phyloP scores from a whole-genome alignment of 2,113 vertebrate species.

The Pituophis catenifer region DNA sequence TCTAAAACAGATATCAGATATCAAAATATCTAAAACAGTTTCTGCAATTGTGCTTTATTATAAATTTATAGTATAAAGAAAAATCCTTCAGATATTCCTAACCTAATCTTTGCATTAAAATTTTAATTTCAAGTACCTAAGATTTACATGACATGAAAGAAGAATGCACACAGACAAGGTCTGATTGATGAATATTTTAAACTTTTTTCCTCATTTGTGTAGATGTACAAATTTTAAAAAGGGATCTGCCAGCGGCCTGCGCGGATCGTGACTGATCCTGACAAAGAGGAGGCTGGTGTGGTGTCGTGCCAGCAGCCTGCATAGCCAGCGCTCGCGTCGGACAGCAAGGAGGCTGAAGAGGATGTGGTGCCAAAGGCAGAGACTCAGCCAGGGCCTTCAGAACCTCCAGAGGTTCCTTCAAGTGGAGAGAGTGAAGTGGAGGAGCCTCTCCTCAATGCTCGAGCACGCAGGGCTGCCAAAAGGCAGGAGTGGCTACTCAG shows the following conservation, averaged over 20 bases:
- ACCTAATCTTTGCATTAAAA: neutral
- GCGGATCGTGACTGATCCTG: too few species aligned
- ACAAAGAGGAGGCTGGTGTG: too few species aligned
- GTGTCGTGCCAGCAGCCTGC: too few species aligned
- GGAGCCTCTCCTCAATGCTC: too few species aligned
- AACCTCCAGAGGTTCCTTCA: too few species aligned
- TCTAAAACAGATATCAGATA: neutral
- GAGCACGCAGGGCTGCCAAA: too few species aligned
- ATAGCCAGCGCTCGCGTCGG: too few species aligned
- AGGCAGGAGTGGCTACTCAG: too few species aligned
- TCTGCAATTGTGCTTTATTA: neutral
- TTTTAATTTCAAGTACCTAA: neutral
- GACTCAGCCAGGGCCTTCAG: too few species aligned
- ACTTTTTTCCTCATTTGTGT: neutral
- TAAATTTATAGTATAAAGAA: neutral
- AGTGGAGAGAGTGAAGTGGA: too few species aligned
- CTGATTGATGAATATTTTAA: neutral
- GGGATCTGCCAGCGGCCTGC: neutral
- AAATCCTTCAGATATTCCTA: neutral
- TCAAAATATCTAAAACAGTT: neutral
- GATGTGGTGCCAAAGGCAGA: too few species aligned
- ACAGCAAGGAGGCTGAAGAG: too few species aligned
- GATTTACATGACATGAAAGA: neutral
- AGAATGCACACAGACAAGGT: neutral
- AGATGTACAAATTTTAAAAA: neutral